Conservation (phyloP, 1,140 invertebrate species). For the Aporrectodea caliginosa region DNA sequence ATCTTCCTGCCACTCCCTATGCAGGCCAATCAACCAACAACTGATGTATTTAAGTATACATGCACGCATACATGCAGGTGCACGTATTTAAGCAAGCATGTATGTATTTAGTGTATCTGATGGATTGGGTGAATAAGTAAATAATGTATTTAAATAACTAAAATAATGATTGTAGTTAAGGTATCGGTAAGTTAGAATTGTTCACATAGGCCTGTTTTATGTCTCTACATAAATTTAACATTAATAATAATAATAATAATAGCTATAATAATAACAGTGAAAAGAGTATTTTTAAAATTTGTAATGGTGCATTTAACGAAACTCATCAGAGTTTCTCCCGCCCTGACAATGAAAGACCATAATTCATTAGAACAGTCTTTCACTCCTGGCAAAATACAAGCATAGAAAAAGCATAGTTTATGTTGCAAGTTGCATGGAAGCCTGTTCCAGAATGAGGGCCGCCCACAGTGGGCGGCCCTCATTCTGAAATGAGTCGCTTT, state of each 20-base stretch:
- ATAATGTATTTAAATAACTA: not conserved
- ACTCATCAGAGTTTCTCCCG: too few relatives aligned
- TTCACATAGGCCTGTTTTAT: too few relatives aligned
- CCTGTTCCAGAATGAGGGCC: too few relatives aligned
- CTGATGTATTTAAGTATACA: not conserved
- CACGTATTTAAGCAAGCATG: not conserved
- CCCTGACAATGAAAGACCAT: too few relatives aligned
- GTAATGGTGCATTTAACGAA: too few relatives aligned
- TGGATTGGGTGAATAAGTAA: not conserved
- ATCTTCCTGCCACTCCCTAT: conserved; percentile 79
- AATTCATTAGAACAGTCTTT: too few relatives aligned
- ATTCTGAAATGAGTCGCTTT: too few relatives aligned
- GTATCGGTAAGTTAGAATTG: not conserved
- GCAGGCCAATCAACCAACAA: not conserved
- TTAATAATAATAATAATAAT: not conserved
- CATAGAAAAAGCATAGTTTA: too few relatives aligned
- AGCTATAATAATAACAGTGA: too few relatives aligned
- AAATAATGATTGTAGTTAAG: not conserved
- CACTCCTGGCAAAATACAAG: too few relatives aligned
- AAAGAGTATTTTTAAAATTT: not conserved
- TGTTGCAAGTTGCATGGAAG: too few relatives aligned
- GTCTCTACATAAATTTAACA: not conserved
- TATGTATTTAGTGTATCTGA: not conserved
- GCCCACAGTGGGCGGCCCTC: too few relatives aligned
- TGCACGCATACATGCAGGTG: not conserved